phyloP scores from a whole-genome alignment of 2,797 vertebrate genomes.

The Lophura swinhoii region DNA sequence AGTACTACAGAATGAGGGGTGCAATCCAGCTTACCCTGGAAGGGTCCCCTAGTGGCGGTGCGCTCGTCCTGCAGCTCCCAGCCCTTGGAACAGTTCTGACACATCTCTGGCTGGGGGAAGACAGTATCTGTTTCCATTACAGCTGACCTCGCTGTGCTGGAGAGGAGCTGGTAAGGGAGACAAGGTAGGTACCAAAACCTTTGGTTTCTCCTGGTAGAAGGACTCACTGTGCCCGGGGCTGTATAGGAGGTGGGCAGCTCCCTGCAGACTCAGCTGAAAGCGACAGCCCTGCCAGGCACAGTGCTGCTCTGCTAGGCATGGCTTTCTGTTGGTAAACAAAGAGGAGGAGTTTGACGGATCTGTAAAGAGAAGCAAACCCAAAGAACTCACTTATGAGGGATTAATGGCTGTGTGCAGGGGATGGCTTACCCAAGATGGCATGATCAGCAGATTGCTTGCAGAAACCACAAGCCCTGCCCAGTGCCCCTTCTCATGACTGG shows the following conservation, averaged over 20 bases:
- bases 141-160: not conserved
- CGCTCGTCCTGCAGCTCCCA: not conserved
- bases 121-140: not conserved
- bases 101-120: not conserved
- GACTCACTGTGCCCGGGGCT: not conserved
- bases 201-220: not conserved
- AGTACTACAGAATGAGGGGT: not conserved
- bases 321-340: not conserved
- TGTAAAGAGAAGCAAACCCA: not conserved
- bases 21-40: not conserved
- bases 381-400: not conserved
- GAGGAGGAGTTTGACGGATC: not conserved
- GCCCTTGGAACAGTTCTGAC: not conserved
- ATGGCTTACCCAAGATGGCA: not conserved
- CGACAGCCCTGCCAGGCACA: not conserved
- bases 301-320: not conserved
- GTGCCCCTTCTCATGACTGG: not conserved
- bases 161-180: not conserved
- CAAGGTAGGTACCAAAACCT: not conserved
- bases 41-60: not conserved
- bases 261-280: not conserved
- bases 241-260: not conserved
- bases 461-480: not conserved
- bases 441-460: constrained; percentile 26
- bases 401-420: not conserved